Evolutionary conservation across 2,797 vertebrate genomes (phyloP).

Genomic region (Diglossa cyanea): DNA sequence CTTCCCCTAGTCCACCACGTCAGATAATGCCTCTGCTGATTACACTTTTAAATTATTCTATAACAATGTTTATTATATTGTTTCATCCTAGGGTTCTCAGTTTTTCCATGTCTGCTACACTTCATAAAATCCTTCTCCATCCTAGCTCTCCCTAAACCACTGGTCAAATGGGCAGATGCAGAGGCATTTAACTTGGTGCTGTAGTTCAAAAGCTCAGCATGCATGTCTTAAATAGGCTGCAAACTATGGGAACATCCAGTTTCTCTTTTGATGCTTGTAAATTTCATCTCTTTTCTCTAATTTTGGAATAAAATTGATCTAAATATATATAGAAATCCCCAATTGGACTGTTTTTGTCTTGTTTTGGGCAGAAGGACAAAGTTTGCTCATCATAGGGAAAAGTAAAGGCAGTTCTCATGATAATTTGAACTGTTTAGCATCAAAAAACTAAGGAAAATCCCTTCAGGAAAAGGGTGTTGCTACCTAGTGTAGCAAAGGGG

Average conservation of each 20-base stretch:
- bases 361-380: neutral
- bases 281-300: neutral
- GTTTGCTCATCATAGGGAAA: neutral
- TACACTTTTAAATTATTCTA: neutral
- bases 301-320: neutral
- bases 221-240: neutral
- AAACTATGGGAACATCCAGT: neutral
- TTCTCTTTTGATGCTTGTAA: neutral
- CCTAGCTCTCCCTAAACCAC: neutral
- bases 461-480: neutral
- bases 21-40: neutral
- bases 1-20: neutral
- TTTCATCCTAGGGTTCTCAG: neutral
- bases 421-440: neutral
- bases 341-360: fast-evolving
- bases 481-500: neutral
- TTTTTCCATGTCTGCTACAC: neutral
- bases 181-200: neutral
- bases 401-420: neutral
- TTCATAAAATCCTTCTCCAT: neutral
- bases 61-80: neutral
- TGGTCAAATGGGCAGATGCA: neutral
- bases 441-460: neutral
- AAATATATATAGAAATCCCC: neutral
- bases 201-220: neutral